Evolutionary conservation across 2,797 vertebrate genomes (phyloP).

Genomic region (Xiphorhynchus erythropygius): DNA sequence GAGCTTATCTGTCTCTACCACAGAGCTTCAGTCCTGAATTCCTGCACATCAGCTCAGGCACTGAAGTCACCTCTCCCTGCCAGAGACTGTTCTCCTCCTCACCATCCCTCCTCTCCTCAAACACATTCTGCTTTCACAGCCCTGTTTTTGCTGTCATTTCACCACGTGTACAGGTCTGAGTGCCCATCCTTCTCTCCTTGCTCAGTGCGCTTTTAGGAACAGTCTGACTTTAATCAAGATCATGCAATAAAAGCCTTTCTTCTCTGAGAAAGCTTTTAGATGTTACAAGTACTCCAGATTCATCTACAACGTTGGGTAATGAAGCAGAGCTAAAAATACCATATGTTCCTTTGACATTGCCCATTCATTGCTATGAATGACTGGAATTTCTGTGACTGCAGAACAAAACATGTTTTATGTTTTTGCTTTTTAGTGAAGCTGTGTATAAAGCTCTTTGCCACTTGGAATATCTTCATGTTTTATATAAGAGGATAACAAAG

Average conservation of each 20-base stretch:
- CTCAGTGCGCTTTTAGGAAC: neutral
- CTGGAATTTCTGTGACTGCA: slow-evolving; percentile 30
- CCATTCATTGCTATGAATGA: slow-evolving; percentile 59
- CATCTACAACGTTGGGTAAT: slow-evolving; percentile 43
- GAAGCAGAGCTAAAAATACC: slow-evolving; percentile 61
- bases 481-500: slow-evolving; percentile 28
- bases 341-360: slow-evolving; percentile 45
- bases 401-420: slow-evolving; percentile 41
- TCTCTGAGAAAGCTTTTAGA: slow-evolving; percentile 32
- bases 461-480: slow-evolving; percentile 40
- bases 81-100: neutral
- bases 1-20: neutral
- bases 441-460: slow-evolving; percentile 7
- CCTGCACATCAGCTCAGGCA: neutral
- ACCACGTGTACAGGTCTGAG: neutral
- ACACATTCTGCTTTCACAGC: neutral
- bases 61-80: neutral
- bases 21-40: neutral
- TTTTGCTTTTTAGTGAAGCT: slow-evolving; percentile 41
- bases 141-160: neutral
- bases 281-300: slow-evolving; percentile 1
- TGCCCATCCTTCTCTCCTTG: neutral
- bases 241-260: slow-evolving; percentile 2
- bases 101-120: neutral
- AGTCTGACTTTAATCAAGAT: slow-evolving; percentile 35